phyloP scores from a whole-genome alignment of 2,113 vertebrate species.

The Triplophysa dalaica region DNA sequence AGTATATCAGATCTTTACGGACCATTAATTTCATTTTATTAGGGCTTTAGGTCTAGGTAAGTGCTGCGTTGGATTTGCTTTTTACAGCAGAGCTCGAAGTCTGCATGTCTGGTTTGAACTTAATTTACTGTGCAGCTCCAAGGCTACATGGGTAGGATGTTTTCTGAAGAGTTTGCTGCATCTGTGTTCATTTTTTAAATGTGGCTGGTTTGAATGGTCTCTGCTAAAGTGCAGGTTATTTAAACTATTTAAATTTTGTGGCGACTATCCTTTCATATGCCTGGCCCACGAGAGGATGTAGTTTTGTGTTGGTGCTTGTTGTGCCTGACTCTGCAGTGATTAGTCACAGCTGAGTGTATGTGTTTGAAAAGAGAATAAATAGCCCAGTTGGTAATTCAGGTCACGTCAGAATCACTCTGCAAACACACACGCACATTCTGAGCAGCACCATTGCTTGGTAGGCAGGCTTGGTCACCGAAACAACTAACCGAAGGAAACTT shows the following conservation, averaged over 20 bases:
- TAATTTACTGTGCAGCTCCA: background rate
- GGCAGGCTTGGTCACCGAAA: background rate
- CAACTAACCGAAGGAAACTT: background rate
- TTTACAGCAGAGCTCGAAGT: background rate
- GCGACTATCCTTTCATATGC: slow-evolving; percentile 5
- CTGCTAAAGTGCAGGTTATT: background rate
- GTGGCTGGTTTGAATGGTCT: background rate
- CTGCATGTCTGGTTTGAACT: background rate
- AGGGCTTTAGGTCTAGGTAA: background rate
- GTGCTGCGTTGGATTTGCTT: background rate
- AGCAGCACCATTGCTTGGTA: background rate
- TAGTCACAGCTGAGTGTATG: slow-evolving; percentile 40
- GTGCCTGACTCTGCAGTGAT: slow-evolving; percentile 30
- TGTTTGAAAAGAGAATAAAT: slow-evolving; percentile 24
- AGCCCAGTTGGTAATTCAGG: slow-evolving; percentile 26
- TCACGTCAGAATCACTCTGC: slow-evolving; percentile 25
- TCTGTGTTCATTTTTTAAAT: background rate
- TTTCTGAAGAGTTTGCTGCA: background rate
- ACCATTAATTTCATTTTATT: background rate
- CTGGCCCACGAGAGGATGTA: slow-evolving; percentile 16
- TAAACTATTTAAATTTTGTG: slow-evolving; percentile 7
- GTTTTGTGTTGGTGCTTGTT: slow-evolving; percentile 26
- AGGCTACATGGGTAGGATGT: background rate
- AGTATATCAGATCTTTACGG: background rate
- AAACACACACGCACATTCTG: slow-evolving; percentile 22